Base-by-base conservation (phyloP, 2,888 invertebrate species). In the Uropetala carovei region DNA sequence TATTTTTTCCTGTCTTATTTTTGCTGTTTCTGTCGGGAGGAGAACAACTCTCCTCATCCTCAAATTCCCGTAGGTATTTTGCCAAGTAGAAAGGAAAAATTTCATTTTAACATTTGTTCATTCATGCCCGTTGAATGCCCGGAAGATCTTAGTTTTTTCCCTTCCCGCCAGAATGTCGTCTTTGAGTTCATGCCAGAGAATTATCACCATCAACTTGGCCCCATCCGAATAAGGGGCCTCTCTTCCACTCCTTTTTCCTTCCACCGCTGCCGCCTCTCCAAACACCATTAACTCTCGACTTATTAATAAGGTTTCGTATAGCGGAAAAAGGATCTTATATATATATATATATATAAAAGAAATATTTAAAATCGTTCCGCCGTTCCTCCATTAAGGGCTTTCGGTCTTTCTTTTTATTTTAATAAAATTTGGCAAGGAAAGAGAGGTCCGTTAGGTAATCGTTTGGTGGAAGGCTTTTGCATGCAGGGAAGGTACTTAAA, bases 391-490 rank as follows among this genome's bases (percentile, higher is more conserved):
- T 43, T 30, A 89, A 64, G 60, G 64, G 64, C 89, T 64, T 89
- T 89, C 64, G 64, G 64, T 64, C 89, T 64, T 89, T 83, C 57
- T 43, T 43, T 3, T 43, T 43, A 43, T 82, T 89, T 89, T 43
- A 89, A 89, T 64, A 64, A 89, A 43, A 89, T 64, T 89, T 89
- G 89, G 89, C 89, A 89, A n/a, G 68, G 43, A 43, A 3, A 43
- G 43, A 43, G 68, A 64, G 43, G 13, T 30, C 43, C 13, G 64
- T 89, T 89, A 43, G 89, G 89, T 18, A 89, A 89, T 64, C 89
- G 56, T 58, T n/a, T 0, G 22, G n/a, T 2, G 27, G 11, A n/a
- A 5, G 16, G 18, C 14, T 86, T 43, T 64, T 30, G 43, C 43
- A 89, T 18, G 60, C 64, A 43, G 59, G 68, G 9, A 43, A 89